Percentiles rank a stretch among this genome's conserved stretches.
Conservation (phyloP, 2,113 vertebrate genomes). For the Octodon degus region DNA sequence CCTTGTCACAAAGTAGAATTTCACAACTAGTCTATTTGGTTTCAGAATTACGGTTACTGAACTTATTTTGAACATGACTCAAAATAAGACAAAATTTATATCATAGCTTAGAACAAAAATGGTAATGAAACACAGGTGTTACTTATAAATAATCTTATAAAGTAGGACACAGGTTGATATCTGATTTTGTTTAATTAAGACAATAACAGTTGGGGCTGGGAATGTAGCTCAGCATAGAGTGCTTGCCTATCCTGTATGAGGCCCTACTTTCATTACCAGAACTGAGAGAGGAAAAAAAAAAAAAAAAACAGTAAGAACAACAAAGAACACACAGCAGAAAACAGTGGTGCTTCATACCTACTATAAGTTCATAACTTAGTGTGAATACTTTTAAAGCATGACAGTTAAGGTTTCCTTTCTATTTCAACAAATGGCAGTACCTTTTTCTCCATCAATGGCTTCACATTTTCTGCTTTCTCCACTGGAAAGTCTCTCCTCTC, state of each 20-base stretch:
- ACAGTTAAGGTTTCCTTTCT: constrained; percentile 15
- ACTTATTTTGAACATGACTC: constrained; percentile 2
- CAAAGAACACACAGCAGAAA: background rate
- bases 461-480: constrained; percentile 51
- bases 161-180: background rate
- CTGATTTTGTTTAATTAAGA: constrained; percentile 50
- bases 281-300: background rate
- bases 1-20: constrained; percentile 32
- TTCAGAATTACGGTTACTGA: constrained; percentile 24
- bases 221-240: background rate
- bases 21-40: background rate
- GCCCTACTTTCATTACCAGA: background rate
- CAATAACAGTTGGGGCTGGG: background rate
- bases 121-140: constrained; percentile 22
- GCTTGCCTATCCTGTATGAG: background rate
- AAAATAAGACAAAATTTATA: constrained; percentile 23
- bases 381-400: constrained; percentile 21
- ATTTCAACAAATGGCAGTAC: background rate
- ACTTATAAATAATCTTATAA: constrained; percentile 19
- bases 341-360: background rate
- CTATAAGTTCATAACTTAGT: constrained; percentile 3
- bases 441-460: background rate
- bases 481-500: background rate
- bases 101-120: background rate
- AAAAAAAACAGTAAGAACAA: background rate